phyloP scores from a whole-genome alignment of 2,113 vertebrate species.

The Cyanoramphus novaezelandiae region DNA sequence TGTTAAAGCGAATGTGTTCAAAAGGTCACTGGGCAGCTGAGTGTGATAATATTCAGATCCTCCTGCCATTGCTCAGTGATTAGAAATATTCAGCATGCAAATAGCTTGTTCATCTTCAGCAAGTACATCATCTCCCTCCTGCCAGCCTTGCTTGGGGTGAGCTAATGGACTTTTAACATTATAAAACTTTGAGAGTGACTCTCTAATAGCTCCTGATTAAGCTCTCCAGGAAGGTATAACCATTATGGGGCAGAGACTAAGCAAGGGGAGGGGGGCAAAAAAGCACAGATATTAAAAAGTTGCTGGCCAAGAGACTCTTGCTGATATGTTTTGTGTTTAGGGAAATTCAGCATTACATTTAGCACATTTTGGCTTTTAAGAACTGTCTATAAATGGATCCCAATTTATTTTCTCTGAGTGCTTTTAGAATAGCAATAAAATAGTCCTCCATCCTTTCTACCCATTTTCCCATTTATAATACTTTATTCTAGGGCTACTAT shows the following conservation, averaged over 20 bases:
- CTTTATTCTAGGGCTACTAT: conserved; percentile 32
- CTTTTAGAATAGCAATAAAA: conserved; percentile 23
- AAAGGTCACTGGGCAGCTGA: conserved; percentile 6
- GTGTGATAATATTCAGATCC: background rate
- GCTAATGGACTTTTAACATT: conserved; percentile 51
- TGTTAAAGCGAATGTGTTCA: background rate
- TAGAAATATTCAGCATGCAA: conserved; percentile 35
- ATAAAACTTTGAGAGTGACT: background rate
- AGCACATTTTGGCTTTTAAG: background rate
- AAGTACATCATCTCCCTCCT: conserved; percentile 44
- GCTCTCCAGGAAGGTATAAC: conserved; percentile 25
- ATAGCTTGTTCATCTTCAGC: conserved; percentile 44
- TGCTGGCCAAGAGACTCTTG: background rate
- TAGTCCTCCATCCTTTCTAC: background rate
- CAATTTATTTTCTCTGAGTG: background rate
- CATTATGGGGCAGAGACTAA: background rate
- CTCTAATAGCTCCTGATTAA: conserved; percentile 43
- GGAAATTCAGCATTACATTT: conserved; percentile 24
- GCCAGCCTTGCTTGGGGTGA: conserved; percentile 42
- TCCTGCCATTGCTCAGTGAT: conserved; percentile 11
- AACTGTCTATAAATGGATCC: background rate
- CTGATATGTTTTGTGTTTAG: background rate
- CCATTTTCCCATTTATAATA: conserved; percentile 20
- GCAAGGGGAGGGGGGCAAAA: background rate
- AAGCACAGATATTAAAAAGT: background rate